These are phyloP conservation scores for Eupleurogrammus muticus DNA, from an alignment of 2,797 vertebrate species.

Conservation along the genomic window DNA sequence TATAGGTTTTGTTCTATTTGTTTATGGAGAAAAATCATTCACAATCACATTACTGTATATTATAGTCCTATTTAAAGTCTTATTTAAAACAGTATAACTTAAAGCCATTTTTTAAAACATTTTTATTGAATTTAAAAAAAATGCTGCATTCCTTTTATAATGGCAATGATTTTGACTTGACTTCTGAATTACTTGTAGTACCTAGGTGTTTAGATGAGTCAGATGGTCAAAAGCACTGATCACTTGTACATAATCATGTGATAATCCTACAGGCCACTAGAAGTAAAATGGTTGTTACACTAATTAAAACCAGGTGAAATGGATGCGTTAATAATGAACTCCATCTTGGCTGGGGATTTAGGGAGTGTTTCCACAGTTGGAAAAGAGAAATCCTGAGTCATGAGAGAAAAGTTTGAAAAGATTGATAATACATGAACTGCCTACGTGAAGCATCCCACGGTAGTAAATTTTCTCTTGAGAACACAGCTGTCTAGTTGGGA, in stretches of 20 bases:
- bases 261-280: background rate
- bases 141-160: background rate
- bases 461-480: slow-evolving; percentile 59
- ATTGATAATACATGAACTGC: slow-evolving; percentile 49
- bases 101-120: too few relatives aligned
- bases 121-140: too few relatives aligned
- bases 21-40: too few relatives aligned
- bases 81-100: too few relatives aligned
- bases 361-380: background rate
- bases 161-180: background rate
- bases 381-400: slow-evolving; percentile 49
- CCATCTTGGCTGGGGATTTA: slow-evolving; percentile 4
- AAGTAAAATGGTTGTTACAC: background rate
- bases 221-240: background rate
- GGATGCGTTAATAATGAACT: slow-evolving; percentile 19
- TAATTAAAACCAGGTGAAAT: slow-evolving; percentile 11
- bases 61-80: too few relatives aligned
- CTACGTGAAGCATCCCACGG: slow-evolving; percentile 32
- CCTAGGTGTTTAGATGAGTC: background rate
- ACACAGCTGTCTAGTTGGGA: slow-evolving; percentile 69
- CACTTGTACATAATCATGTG: background rate
- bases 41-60: too few relatives aligned
- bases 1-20: too few relatives aligned
- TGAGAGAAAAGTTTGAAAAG: slow-evolving; percentile 28
- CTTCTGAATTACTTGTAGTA: background rate